Evolutionary conservation across 2,888 invertebrate genomes (phyloP).

Genomic region (Sinhomidia bicolor): DNA sequence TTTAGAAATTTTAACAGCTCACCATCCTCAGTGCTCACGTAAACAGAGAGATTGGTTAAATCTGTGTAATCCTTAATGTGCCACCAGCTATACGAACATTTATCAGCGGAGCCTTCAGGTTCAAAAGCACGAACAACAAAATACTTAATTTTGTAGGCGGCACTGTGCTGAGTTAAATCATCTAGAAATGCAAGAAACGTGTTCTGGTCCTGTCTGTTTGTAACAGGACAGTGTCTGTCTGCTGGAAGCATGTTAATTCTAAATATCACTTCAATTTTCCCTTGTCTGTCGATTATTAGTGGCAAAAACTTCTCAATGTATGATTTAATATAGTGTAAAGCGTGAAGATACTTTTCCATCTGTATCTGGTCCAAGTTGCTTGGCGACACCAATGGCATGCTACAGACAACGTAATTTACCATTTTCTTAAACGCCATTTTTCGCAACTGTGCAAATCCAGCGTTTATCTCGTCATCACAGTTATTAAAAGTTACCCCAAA

Average conservation of each 20-base stretch:
- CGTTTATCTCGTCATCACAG: neutral
- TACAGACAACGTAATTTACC: neutral
- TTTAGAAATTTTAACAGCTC: neutral
- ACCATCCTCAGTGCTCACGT: neutral
- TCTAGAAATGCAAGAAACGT: neutral
- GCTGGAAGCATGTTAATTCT: neutral
- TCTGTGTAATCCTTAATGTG: neutral
- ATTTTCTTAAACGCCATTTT: neutral
- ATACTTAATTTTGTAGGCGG: neutral
- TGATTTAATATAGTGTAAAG: neutral
- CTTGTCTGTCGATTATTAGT: neutral
- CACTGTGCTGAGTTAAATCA: neutral
- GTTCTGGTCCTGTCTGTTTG: neutral
- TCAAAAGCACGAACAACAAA: neutral
- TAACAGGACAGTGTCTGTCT: neutral
- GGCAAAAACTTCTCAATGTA: neutral
- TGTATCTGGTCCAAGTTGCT: neutral
- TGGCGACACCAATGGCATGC: neutral
- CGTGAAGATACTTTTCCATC: neutral
- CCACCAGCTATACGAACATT: neutral
- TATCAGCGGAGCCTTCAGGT: neutral
- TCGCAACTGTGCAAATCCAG: neutral
- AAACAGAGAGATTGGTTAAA: neutral
- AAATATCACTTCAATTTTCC: neutral
- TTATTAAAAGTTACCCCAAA: neutral